A percentile compares a stretch with the other conserved stretches of the same genome.
These are phyloP conservation scores for Lucilia sericata DNA, from an alignment of 1,140 invertebrate species.

Conservation along the genomic window DNA sequence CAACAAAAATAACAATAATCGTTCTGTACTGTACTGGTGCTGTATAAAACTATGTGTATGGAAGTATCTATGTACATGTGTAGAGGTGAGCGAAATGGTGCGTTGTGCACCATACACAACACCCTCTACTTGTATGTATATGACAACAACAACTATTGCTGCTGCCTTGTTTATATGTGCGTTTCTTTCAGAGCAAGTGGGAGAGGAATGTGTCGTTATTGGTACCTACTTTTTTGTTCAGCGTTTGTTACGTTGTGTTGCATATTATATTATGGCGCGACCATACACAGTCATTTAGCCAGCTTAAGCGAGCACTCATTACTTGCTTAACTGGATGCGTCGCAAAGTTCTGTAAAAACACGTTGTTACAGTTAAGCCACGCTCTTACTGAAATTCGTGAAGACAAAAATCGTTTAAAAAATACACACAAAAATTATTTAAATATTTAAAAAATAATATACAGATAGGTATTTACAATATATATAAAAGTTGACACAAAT, in stretches of 20 bases:
- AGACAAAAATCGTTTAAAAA: neutral
- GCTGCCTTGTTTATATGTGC: neutral
- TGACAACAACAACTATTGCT: neutral
- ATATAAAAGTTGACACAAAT: neutral
- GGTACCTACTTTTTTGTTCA: neutral
- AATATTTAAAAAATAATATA: neutral
- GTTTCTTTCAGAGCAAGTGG: slow-evolving; percentile 4
- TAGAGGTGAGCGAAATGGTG: slow-evolving; percentile 18
- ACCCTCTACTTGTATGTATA: slow-evolving; percentile 16
- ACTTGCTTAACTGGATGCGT: slow-evolving; percentile 28
- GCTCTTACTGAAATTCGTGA: slow-evolving; percentile 11
- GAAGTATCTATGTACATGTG: neutral
- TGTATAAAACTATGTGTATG: too few species aligned
- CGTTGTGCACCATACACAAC: slow-evolving; percentile 11
- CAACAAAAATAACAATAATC: too few species aligned
- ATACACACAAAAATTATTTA: neutral
- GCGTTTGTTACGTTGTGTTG: slow-evolving; percentile 5
- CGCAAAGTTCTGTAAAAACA: slow-evolving; percentile 21
- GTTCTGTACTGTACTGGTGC: too few species aligned
- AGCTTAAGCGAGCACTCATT: slow-evolving; percentile 20
- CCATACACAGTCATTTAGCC: slow-evolving; percentile 25
- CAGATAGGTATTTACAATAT: neutral
- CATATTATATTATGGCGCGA: slow-evolving; percentile 20
- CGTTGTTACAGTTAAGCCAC: slow-evolving; percentile 10
- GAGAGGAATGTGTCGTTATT: neutral